These are phyloP conservation scores for Mythimna ferrago DNA, from an alignment of 2,888 invertebrate genomes.

Conservation along the genomic window DNA sequence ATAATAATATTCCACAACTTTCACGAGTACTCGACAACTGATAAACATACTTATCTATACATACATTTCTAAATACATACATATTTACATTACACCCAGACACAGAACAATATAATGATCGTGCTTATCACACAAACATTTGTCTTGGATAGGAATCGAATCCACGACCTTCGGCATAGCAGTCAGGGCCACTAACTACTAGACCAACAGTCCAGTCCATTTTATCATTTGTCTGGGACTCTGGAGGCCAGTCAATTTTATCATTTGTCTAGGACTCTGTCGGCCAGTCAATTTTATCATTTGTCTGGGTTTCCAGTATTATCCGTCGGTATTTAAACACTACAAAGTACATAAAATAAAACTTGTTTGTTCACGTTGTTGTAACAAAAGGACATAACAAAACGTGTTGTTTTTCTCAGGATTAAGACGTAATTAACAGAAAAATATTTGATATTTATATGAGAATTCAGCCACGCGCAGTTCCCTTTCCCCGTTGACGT, in stretches of 20 bases:
- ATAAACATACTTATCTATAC: too few species aligned
- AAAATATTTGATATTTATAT: not conserved
- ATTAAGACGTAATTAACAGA: not conserved
- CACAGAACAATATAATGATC: too few species aligned
- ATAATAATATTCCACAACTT: too few species aligned
- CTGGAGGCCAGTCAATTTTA: not conserved
- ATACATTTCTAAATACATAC: too few species aligned
- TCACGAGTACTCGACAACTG: too few species aligned
- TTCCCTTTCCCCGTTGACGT: slow-evolving; percentile 21
- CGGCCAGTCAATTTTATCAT: not conserved
- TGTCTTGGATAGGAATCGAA: too few species aligned
- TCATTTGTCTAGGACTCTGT: not conserved
- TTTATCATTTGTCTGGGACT: not conserved
- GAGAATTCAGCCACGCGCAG: not conserved
- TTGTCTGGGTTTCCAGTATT: not conserved
- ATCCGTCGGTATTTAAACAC: too few species aligned
- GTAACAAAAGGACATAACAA: not conserved
- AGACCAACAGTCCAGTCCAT: too few species aligned
- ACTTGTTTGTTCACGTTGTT: slow-evolving; percentile 1
- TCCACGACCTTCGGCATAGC: too few species aligned
- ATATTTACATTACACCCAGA: too few species aligned
- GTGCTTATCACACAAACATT: too few species aligned
- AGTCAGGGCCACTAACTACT: too few species aligned
- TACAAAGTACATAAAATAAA: not conserved
- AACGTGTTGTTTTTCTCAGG: slow-evolving; percentile 9